phyloP scores from a whole-genome alignment of 2,888 invertebrate genomes.

The Chironomus riparius region DNA sequence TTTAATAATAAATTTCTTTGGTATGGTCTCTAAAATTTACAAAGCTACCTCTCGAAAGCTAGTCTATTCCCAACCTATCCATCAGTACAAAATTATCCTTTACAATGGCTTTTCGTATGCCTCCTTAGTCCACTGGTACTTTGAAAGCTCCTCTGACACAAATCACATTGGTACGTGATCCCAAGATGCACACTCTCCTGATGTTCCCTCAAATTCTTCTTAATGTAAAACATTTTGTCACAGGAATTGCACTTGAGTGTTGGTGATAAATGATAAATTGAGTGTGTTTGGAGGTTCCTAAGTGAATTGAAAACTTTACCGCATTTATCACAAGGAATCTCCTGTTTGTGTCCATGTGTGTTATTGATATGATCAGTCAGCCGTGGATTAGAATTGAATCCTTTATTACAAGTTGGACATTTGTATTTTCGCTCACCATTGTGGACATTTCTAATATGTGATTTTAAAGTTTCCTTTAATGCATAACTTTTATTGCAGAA shows the following conservation, averaged over 20 bases:
- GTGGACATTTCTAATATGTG: slow-evolving; percentile 15
- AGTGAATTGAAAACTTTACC: slow-evolving; percentile 15
- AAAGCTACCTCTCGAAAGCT: too few relatives aligned
- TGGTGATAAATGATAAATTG: slow-evolving; percentile 7
- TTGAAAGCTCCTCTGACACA: slow-evolving; percentile 13
- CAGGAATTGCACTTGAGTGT: slow-evolving; percentile 1
- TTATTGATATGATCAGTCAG: slow-evolving; percentile 18
- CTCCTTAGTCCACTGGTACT: slow-evolving; percentile 8
- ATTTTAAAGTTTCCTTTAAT: slow-evolving; percentile 11
- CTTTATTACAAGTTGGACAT: slow-evolving; percentile 10
- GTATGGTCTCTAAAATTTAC: too few relatives aligned
- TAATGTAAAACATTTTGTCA: slow-evolving; percentile 22
- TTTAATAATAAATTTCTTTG: too few relatives aligned
- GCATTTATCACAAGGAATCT: slow-evolving; percentile 17
- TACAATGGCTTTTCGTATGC: slow-evolving; percentile 7
- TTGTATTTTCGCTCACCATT: slow-evolving; percentile 19
- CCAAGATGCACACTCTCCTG: slow-evolving; percentile 11
- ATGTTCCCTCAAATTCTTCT: slow-evolving; percentile 15
- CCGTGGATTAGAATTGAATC: slow-evolving; percentile 12
- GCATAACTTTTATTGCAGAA: slow-evolving; percentile 9
- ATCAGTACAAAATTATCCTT: background rate
- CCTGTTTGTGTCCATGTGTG: slow-evolving; percentile 18
- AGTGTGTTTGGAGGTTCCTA: slow-evolving; percentile 14
- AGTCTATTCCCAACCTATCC: too few relatives aligned
- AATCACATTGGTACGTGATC: background rate